These are phyloP conservation scores for Myopa testacea DNA, from an alignment of 2,888 invertebrate genomes.

Conservation along the genomic window DNA sequence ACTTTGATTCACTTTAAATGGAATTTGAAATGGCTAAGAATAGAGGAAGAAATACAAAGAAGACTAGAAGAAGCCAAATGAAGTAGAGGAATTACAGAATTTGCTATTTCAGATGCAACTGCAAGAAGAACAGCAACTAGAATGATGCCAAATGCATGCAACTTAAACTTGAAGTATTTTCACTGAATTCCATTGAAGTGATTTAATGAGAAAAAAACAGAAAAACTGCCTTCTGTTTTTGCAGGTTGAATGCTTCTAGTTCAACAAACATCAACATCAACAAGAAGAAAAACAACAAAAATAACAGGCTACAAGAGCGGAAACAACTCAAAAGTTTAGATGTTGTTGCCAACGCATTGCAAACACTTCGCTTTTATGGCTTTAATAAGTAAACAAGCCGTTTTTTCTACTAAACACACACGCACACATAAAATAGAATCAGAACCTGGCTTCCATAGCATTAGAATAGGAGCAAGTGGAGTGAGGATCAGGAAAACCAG, in stretches of 20 bases:
- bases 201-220: constrained; percentile 24
- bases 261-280: constrained; percentile 43
- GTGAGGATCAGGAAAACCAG: background rate
- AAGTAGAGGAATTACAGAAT: constrained; percentile 22
- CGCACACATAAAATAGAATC: background rate
- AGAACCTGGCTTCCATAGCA: background rate
- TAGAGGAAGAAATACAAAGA: background rate
- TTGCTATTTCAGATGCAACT: constrained; percentile 7
- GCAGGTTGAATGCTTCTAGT: constrained; percentile 47
- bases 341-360: constrained; percentile 36
- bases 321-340: constrained; percentile 29
- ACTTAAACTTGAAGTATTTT: constrained; percentile 29
- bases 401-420: background rate
- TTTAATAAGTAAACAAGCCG: constrained; percentile 32
- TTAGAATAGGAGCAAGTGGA: background rate
- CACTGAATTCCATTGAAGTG: constrained; percentile 21
- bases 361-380: constrained; percentile 38
- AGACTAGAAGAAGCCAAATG: constrained; percentile 5
- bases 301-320: constrained; percentile 19
- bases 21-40: constrained; percentile 33
- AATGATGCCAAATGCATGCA: background rate
- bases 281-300: constrained; percentile 31
- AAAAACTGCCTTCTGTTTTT: background rate
- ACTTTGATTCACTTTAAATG: constrained; percentile 39
- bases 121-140: constrained; percentile 14